These are phyloP conservation scores for Adela reaumurella DNA, from an alignment of 2,888 invertebrate genomes.

Conservation along the genomic window DNA sequence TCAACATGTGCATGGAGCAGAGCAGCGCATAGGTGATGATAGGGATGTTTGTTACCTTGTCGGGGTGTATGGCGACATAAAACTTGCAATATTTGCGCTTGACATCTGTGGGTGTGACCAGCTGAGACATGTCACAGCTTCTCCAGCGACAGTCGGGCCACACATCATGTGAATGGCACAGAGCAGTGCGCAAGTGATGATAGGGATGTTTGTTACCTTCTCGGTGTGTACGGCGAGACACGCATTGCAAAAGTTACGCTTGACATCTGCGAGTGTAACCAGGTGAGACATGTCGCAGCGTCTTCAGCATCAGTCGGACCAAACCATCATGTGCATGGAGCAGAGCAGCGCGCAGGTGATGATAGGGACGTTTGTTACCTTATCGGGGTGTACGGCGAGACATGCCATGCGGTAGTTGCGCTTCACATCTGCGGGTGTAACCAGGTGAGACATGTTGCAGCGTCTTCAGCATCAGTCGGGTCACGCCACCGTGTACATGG, in stretches of 20 bases:
- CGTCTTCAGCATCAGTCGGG: slow-evolving; percentile 89
- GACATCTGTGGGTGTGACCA: slow-evolving; percentile 88
- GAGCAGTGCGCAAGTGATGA: slow-evolving; percentile 88
- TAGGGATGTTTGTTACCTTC: too few relatives aligned
- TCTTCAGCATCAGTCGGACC: slow-evolving; percentile 92
- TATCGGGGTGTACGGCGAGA: too few relatives aligned
- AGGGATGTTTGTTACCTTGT: too few relatives aligned
- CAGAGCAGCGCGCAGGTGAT: slow-evolving; percentile 95
- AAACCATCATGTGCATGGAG: slow-evolving; percentile 88
- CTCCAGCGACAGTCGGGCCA: slow-evolving; percentile 95
- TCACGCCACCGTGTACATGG: slow-evolving; percentile 93
- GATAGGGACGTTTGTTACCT: too few relatives aligned
- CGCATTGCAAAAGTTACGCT: too few relatives aligned
- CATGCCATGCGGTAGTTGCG: slow-evolving; percentile 89
- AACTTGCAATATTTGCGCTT: slow-evolving; percentile 92
- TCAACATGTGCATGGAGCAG: slow-evolving; percentile 88
- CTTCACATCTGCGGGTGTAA: slow-evolving; percentile 90
- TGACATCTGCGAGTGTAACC: slow-evolving; percentile 80
- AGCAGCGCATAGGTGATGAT: slow-evolving; percentile 93
- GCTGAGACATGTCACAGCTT: slow-evolving; percentile 90
- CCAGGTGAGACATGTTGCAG: slow-evolving; percentile 92
- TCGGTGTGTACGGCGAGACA: too few relatives aligned
- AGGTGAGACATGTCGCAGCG: slow-evolving; percentile 94
- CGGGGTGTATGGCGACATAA: too few relatives aligned
- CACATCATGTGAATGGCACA: slow-evolving; percentile 91